These are phyloP conservation scores for Diorhabda elongata DNA, from an alignment of 1,140 invertebrate genomes.

Conservation along the genomic window DNA sequence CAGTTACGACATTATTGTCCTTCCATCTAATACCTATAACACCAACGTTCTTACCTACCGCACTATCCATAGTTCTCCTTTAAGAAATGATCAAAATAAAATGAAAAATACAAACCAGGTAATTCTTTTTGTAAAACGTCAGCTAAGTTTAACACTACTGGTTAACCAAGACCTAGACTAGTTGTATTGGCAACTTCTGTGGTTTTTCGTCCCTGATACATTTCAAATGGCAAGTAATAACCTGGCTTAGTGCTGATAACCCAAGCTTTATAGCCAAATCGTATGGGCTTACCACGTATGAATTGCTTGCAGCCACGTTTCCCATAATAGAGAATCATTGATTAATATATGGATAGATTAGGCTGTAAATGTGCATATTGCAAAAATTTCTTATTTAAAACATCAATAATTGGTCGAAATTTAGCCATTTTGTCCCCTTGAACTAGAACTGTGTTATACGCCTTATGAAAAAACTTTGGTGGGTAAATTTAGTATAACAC, in stretches of 20 bases:
- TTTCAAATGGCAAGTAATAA: not conserved
- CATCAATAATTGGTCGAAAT: not conserved
- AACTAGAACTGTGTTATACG: not conserved
- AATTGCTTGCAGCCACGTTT: not conserved
- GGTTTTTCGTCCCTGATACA: not conserved
- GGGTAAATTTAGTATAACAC: no score
- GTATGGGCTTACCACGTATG: not conserved
- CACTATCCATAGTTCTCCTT: no score
- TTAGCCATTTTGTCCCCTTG: not conserved
- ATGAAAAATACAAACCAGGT: not conserved
- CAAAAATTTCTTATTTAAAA: slow-evolving; percentile 3
- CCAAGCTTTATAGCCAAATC: not conserved
- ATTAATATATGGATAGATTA: not conserved
- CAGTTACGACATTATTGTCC: no score
- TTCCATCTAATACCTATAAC: no score
- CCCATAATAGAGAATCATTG: not conserved
- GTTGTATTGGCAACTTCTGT: not conserved
- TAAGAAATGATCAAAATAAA: no score
- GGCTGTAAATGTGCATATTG: not conserved
- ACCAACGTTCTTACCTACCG: no score
- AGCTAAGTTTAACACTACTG: not conserved
- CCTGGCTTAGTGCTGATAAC: not conserved
- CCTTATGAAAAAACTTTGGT: not conserved
- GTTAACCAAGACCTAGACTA: not conserved
- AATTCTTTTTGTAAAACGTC: not conserved